Evolutionary conservation across 2,888 invertebrate genomes (phyloP).

Genomic region (Aphidius colemani): DNA sequence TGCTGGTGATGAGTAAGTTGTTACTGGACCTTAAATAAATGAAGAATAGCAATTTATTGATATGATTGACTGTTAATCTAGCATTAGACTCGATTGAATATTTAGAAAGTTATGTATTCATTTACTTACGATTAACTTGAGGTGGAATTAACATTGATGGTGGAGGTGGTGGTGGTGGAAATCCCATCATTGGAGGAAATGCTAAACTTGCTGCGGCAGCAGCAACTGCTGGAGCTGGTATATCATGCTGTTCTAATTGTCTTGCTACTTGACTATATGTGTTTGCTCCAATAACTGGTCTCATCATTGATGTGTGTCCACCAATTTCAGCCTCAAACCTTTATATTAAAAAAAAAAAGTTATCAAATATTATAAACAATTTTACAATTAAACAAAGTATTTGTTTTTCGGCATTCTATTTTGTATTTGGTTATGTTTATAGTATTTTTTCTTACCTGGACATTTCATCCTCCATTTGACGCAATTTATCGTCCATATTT

Average conservation of each 20-base stretch:
- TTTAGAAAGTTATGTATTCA: too few relatives aligned
- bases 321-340: conserved; percentile 91
- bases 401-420: not conserved
- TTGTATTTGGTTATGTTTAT: conserved; percentile 4
- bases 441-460: conserved; percentile 67
- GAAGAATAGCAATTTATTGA: conserved; percentile 18
- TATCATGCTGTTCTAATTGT: conserved; percentile 67
- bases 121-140: conserved; percentile 65
- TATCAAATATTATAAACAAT: not conserved
- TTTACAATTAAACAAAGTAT: too few relatives aligned
- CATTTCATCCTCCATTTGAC: conserved; percentile 91
- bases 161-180: conserved; percentile 69
- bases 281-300: conserved; percentile 74
- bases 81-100: not conserved
- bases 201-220: conserved; percentile 58
- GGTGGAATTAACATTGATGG: conserved; percentile 74
- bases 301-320: conserved; percentile 64
- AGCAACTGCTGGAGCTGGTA: conserved; percentile 56
- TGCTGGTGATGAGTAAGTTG: conserved; percentile 57
- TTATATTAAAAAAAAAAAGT: conserved; percentile 35
- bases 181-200: conserved; percentile 64
- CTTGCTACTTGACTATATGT: conserved; percentile 73
- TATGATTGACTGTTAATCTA: conserved; percentile 6
- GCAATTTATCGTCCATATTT: conserved; percentile 65
- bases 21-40: conserved; percentile 44